Evolutionary conservation across 2,888 invertebrate genomes (phyloP), one percentile per base, ranked within the genome.

Genomic region (Aplocera efformata): DNA sequence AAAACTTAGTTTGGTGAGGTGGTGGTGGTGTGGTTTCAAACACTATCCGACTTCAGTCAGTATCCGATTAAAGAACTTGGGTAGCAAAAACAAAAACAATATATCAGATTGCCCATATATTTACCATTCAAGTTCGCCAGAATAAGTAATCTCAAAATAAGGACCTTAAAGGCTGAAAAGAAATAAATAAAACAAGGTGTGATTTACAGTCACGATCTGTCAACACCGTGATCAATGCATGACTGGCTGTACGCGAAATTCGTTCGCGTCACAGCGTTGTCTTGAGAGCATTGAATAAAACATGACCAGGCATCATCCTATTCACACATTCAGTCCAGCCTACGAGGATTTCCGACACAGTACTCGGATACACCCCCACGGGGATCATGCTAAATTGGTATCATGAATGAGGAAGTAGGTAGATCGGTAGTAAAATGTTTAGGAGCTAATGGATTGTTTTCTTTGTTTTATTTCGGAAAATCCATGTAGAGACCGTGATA

Each of bases 251-350:
- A 63, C 69, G 56, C 48, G 62, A 66, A 60, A 52, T 53, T 60
- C 62, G 69, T 69, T 68, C 72, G 64, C 70, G 67, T 74, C 74
- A 66, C 69, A 66, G 57, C 74, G 74, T 72, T 74, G 74, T 76
- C 71, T 77, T 73, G 62, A 63, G 59, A 55, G 56, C 56, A 56
- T 72, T 83, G 80, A 84, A 84, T 84, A 80, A 82, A 74, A 80
- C 80, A 84, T 79, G 58, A 53, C 60, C 48, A 46, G 56, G 63
- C 68, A 71, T 79, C 69, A 68, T 65, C 65, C 65, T 67, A 64
- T 72, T 72, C 66, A 67, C 71, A 72, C 67, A 57, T 65, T 54
- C 59, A 48, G 52, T 52, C 69, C 68, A 73, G 48, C 39, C 24
- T 56, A 59, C 26, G n/a, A 42, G 51, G 60, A 57, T 38, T 56